Evolutionary conservation across 2,888 invertebrate genomes (phyloP), one percentile per base, ranked within the genome.

Genomic region (Agrilus cyanescens): DNA sequence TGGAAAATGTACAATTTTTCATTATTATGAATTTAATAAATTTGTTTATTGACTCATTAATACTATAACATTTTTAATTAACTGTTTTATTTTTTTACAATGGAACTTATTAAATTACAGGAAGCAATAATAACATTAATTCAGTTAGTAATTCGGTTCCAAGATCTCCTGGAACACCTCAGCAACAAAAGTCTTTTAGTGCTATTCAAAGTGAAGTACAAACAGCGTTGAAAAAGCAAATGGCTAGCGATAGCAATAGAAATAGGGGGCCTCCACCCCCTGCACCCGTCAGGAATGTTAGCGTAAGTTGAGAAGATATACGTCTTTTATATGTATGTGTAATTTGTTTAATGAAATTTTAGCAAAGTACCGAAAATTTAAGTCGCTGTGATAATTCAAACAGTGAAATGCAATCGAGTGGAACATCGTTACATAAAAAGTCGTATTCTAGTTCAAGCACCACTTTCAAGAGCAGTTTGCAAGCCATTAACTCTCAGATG

Each of bases 211-310:
- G 57, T 43, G 63, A 66, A 53, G 47, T 47, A 15, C 47, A 47
- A 31, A 32, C 45, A 14, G 47, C 45, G n/a, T 50, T 67, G 48
- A 62, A 62, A 49, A 62, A 62, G 49, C 64, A 66, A 52, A 52
- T 67, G 53, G 61, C 67, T 14, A 62, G 61, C 49, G 69, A 72
- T 55, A 47, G 45, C 31, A 61, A 64, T 42, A 66, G 63, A 50
- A 73, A 72, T 51, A 74, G 87, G 54, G 86, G 85, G 35, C 86
- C 88, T 25, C 89, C 89, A 25, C 89, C 90, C 10, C 77, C 81
- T 38, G 78, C 84, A 58, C 78, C 80, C 42, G 74, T 74, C 51
- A 72, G 81, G 68, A 59, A 55, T 47, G 58, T 59, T 49, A 56
- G 58, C 55, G 48, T 50, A 40, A 49, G 51, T 47, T 20, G 13